Percentiles rank a stretch among this genome's conserved stretches.
Evolutionary conservation across 1,140 invertebrate species (phyloP).

Genomic region (Eulimnadia texana): DNA sequence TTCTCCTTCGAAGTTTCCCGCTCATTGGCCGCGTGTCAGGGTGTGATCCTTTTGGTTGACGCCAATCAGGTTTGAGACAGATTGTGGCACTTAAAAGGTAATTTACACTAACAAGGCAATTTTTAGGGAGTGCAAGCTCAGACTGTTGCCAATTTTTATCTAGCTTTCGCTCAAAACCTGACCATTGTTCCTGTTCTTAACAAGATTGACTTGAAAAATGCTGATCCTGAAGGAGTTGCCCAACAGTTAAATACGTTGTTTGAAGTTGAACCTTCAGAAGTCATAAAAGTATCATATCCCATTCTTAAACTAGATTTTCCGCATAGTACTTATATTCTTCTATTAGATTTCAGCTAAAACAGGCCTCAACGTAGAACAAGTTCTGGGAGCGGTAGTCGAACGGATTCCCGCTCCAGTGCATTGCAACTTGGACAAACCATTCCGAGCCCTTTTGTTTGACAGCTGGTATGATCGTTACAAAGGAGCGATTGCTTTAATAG

Average conservation of each 20-base stretch:
- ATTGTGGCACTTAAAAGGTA: background rate
- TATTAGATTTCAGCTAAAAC: slow-evolving; percentile 72
- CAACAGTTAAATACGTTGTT: slow-evolving; percentile 72
- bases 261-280: slow-evolving; percentile 52
- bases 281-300: slow-evolving; percentile 40
- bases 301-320: background rate
- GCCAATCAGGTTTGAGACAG: slow-evolving; percentile 65
- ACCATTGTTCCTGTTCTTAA: slow-evolving; percentile 85
- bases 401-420: slow-evolving; percentile 55
- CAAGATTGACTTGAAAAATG: slow-evolving; percentile 89
- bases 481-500: slow-evolving; percentile 67
- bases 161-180: slow-evolving; percentile 70
- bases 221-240: slow-evolving; percentile 63
- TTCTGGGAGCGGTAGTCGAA: slow-evolving; percentile 62
- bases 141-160: slow-evolving; percentile 90
- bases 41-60: slow-evolving; percentile 86
- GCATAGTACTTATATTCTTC: background rate
- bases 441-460: slow-evolving; percentile 79
- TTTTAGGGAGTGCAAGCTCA: slow-evolving; percentile 78
- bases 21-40: slow-evolving; percentile 83
- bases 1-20: slow-evolving; percentile 90
- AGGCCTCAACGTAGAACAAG: slow-evolving; percentile 57
- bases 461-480: slow-evolving; percentile 82
- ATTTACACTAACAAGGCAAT: slow-evolving; percentile 13
- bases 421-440: slow-evolving; percentile 38